phyloP scores from a whole-genome alignment of 2,888 invertebrate genomes.

The Pteria penguin region DNA sequence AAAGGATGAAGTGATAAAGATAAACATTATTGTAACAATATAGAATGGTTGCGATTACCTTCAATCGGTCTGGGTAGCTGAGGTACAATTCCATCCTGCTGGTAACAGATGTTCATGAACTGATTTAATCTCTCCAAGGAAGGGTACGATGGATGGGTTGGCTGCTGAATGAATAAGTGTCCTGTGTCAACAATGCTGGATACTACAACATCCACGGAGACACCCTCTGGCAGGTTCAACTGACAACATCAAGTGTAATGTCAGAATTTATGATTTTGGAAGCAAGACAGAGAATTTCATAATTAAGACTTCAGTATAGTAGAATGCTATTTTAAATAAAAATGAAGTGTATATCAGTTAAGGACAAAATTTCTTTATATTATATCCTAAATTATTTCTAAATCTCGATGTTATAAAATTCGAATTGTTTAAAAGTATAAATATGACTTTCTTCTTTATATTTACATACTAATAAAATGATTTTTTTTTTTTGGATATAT shows the following conservation, averaged over 20 bases:
- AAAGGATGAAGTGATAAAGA: no score
- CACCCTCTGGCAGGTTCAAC: constrained; percentile 93
- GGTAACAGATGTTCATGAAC: constrained; percentile 91
- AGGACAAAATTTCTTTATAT: no score
- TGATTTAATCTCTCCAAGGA: constrained; percentile 88
- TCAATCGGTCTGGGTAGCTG: constrained; percentile 88
- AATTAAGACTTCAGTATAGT: not conserved
- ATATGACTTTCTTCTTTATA: no score
- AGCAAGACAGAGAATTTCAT: not conserved
- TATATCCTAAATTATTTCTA: no score
- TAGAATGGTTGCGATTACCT: constrained; percentile 84
- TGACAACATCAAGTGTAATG: constrained; percentile 78
- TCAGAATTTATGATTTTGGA: constrained; percentile 4
- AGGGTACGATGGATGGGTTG: constrained; percentile 95
- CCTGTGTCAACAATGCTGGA: constrained; percentile 92
- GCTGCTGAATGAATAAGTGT: constrained; percentile 96
- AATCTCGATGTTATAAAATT: no score
- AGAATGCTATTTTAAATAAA: not conserved
- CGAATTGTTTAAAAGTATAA: no score
- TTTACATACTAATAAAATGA: no score
- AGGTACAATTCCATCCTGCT: constrained; percentile 87
- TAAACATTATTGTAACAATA: no score
- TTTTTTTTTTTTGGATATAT: no score
- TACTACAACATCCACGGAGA: constrained; percentile 95
- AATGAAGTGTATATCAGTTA: no score